Percentiles rank a stretch among this genome's conserved stretches.
phyloP scores from a whole-genome alignment of 2,113 vertebrate genomes.

The Plectropomus leopardus region DNA sequence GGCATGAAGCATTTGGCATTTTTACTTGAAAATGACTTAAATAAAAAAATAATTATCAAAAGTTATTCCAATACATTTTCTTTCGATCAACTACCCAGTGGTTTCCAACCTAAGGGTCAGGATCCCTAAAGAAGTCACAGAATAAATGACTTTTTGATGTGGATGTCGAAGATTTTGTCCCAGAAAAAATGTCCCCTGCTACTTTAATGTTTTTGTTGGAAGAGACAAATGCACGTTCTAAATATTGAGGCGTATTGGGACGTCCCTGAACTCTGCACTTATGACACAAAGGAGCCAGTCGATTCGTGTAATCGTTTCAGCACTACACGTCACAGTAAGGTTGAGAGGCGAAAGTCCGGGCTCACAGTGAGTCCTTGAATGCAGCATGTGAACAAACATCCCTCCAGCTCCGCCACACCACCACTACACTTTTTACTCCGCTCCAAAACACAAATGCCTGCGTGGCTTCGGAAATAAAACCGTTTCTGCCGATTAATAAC shows the following conservation, averaged over 20 bases:
- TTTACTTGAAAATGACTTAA: too few species aligned
- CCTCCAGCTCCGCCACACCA: conserved; percentile 21
- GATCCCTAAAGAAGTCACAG: too few species aligned
- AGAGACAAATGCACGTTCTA: too few species aligned
- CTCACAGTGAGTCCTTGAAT: conserved; percentile 32
- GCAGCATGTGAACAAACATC: conserved; percentile 72
- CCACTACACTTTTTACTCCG: conserved; percentile 6
- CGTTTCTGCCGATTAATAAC: not conserved
- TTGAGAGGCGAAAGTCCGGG: not conserved
- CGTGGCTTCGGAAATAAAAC: conserved; percentile 54
- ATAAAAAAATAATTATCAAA: too few species aligned
- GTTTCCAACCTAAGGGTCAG: not conserved
- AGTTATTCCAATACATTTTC: not conserved
- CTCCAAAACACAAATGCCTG: conserved; percentile 57
- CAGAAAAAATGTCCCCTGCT: too few species aligned
- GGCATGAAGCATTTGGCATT: not conserved
- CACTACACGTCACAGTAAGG: not conserved
- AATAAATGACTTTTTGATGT: not conserved
- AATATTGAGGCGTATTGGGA: too few species aligned
- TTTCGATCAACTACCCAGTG: not conserved
- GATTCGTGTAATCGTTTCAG: not conserved
- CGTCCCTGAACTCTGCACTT: too few species aligned
- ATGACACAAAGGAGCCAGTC: too few species aligned
- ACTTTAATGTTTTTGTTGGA: too few species aligned
- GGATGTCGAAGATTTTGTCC: too few species aligned